A percentile compares a stretch with the other conserved stretches of the same genome.
Conservation (phyloP, 2,113 vertebrate species). For the Ictidomys tridecemlineatus region DNA sequence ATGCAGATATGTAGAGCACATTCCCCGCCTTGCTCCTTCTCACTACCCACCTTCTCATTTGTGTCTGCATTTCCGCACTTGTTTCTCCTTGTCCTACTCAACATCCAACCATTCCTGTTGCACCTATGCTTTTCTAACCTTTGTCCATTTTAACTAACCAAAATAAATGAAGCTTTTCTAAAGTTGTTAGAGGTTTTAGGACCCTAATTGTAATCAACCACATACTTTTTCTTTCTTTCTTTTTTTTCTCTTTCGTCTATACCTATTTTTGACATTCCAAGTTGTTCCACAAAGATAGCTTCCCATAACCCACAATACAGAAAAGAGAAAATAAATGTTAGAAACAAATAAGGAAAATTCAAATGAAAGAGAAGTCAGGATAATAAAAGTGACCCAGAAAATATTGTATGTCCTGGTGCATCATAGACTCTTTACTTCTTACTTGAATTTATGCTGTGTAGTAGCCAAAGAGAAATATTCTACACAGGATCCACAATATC, state of each 20-base stretch:
- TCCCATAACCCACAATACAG: not conserved
- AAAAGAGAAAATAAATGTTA: not conserved
- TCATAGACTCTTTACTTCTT: rapidly evolving
- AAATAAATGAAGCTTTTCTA: not conserved
- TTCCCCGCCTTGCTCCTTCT: not conserved
- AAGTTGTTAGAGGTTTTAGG: not conserved
- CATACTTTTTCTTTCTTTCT: not conserved
- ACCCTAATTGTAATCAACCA: not conserved
- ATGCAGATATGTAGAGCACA: no score
- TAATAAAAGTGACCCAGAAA: not conserved
- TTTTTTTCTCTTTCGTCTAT: not conserved
- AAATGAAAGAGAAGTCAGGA: not conserved
- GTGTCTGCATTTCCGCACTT: not conserved
- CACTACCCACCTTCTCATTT: not conserved
- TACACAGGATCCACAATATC: not conserved
- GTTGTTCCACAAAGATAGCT: not conserved
- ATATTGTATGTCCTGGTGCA: not conserved
- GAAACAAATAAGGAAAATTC: not conserved
- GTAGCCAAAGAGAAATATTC: not conserved
- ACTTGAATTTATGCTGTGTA: not conserved
- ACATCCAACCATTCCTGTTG: not conserved
- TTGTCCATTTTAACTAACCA: not conserved
- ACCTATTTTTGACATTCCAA: not conserved
- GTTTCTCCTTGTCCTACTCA: not conserved
- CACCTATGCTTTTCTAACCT: not conserved